Evolutionary conservation across 2,888 invertebrate species (phyloP).

Genomic region (Synanthedon andrenaeformis): DNA sequence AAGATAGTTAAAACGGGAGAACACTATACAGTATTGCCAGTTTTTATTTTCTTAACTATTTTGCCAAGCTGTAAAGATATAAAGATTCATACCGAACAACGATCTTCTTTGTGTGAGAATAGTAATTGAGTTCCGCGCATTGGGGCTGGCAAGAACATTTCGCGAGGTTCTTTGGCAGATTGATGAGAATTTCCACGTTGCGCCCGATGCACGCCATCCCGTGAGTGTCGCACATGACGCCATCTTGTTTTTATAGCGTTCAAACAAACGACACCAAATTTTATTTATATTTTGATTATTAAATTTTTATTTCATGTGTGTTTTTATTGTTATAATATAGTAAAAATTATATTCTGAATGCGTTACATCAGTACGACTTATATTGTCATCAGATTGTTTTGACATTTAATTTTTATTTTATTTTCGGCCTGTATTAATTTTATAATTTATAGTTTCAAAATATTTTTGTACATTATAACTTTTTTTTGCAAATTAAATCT

Average conservation of each 20-base stretch:
- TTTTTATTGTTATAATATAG: background rate
- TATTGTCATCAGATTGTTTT: no score
- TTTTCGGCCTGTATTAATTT: no score
- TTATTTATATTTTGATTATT: background rate
- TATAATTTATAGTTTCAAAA: no score
- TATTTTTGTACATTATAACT: no score
- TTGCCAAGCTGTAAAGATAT: background rate
- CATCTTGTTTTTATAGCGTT: constrained; percentile 33
- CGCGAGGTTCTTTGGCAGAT: constrained; percentile 60
- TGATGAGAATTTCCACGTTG: constrained; percentile 62
- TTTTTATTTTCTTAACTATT: no score
- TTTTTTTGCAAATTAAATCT: no score
- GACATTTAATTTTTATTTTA: no score
- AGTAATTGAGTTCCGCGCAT: constrained; percentile 63
- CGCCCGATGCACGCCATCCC: constrained; percentile 68
- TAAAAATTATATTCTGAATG: no score
- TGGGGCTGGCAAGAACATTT: constrained; percentile 62
- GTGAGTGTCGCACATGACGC: constrained; percentile 58
- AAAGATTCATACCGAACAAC: constrained; percentile 44
- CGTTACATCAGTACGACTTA: no score
- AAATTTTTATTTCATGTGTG: background rate
- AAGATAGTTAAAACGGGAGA: no score
- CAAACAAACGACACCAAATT: constrained; percentile 2
- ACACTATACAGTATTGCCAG: no score
- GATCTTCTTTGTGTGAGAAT: constrained; percentile 62